Base-by-base conservation (phyloP, 2,797 vertebrate species). In the Phrynocephalus guinanensis region DNA sequence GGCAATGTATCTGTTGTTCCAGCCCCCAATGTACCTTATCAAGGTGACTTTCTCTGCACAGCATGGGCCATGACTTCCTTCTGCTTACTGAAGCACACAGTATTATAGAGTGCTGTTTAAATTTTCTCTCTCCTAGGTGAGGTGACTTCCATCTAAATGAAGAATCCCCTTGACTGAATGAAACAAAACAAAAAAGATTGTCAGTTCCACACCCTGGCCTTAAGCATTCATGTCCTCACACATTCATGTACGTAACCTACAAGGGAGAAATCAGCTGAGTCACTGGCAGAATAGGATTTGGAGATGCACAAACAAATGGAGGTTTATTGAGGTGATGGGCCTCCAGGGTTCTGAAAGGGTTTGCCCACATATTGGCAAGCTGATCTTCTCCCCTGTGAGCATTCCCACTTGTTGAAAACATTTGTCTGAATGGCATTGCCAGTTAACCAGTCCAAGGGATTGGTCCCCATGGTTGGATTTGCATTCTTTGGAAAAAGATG, bases 1-100 rank as follows among this genome's bases (percentile, higher is more conserved):
- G 82, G 10, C 26, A 50, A 1, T 70, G 30, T 33, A 71, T n/a
- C 1, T 67, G 52, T 70, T 13, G 24, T 26, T 2, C 24, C 52
- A 28, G 11, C 60, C 60, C 60, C 60, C 60, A 18, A 20, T 18
- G 60, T 26, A 22, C 3, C 33, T 44, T 63, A 28, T n/a, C 82
- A 84, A 88, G 82, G 68, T 88, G 82, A 88, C 82, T 72, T 84
- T 71, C 52, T 66, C 60, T 28, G 56, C 50, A 44, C 82, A 30
- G n/a, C 20, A 79, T 63, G 2, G 26, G 11, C 16, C 20, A 26
- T 66, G 56, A 60, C 68, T 88, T 26, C 33, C 22, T 79, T 79
- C 82, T 73, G 68, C 52, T 84, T 79, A 79, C 38, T 13, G 67
- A 79, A 72, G 52, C 82, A 84, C 63, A 50, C 13, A 72, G 66